Base-by-base conservation (phyloP, 2,888 invertebrate species). In the Stictocephala bisonia region DNA sequence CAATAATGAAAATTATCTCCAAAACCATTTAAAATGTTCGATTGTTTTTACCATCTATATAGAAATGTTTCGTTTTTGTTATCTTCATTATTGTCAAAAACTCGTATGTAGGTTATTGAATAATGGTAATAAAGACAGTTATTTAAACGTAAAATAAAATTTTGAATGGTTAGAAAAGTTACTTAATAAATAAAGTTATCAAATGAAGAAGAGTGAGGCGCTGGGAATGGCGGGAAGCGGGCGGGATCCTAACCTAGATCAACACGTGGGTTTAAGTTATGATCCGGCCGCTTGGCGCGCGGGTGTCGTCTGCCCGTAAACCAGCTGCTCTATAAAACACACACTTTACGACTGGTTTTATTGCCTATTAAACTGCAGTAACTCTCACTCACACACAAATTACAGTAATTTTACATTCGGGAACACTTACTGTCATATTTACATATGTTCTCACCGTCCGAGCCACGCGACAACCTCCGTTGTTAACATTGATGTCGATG, bases 321-420 rank as follows among this genome's bases (percentile, higher is more conserved):
- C n/a, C 20, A 29, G n/a, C 26, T 27, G 29, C 20, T 22, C 60
- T 60, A 60, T 60, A 60, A 60, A 60, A 60, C 60, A 60, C 60
- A 35, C 60, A 60, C 60, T 60, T 60, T 60, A 60, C 60, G 60
- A 60, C 60, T 60, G 60, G 18, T 29, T 60, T 60, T 60, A 60
- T 60, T 60, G 60, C 60, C 60, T 60, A 60, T 60, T 60, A 60
- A 60, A 60, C 60, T 60, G 29, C 40, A 60, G 35, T 60, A 60
- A 60, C 60, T 60, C 60, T 60, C 60, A 60, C 60, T 60, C 60
- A 60, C 60, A 60, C 60, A 60, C 60, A 60, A 60, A 60, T 60
- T 60, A 60, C 60, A 35, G 60, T 60, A 60, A 60, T 60, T 60
- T 60, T 60, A 60, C 60, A 60, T 60, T 60, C 60, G 60, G 60